These are phyloP conservation scores for Microcaecilia unicolor DNA, from an alignment of 2,797 vertebrate genomes.

Conservation along the genomic window DNA sequence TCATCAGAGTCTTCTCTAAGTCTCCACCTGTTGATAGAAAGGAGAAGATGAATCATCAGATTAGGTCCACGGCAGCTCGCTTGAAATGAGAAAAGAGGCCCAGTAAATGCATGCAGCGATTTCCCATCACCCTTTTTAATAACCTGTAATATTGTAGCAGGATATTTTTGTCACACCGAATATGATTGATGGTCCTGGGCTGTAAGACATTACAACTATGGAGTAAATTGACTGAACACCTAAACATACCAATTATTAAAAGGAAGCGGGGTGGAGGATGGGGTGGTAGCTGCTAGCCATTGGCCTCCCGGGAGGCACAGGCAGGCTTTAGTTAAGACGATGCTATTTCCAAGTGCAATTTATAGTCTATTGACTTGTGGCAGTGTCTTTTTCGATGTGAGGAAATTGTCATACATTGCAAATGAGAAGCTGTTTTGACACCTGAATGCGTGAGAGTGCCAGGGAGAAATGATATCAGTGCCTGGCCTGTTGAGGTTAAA, in stretches of 20 bases:
- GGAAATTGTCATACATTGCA: conserved; percentile 95
- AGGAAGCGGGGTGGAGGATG: conserved; percentile 59
- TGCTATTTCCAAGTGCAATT: conserved; percentile 85
- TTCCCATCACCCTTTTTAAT: conserved; percentile 77
- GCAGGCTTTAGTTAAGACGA: conserved; percentile 82
- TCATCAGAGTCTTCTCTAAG: conserved; percentile 46
- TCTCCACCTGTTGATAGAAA: conserved; percentile 64
- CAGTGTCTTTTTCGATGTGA: conserved; percentile 79
- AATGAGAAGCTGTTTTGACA: conserved; percentile 88
- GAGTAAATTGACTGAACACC: conserved; percentile 78
- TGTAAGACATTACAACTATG: conserved; percentile 70
- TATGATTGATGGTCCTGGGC: conserved; percentile 79
- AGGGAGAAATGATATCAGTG: conserved; percentile 75
- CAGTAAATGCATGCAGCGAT: conserved; percentile 52
- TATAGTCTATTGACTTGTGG: conserved; percentile 92
- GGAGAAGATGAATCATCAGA: conserved; percentile 67
- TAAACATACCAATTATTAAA: conserved; percentile 98
- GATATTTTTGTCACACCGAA: conserved; percentile 63
- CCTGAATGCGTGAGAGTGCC: conserved; percentile 49
- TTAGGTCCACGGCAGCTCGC: conserved; percentile 56
- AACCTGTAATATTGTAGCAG: conserved; percentile 75
- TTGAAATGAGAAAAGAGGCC: conserved; percentile 66
- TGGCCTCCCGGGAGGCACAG: conserved; percentile 59
- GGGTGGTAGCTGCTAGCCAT: conserved; percentile 15
- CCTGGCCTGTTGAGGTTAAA: conserved; percentile 75